phyloP scores from a whole-genome alignment of 2,797 vertebrate genomes.

The Momotus momota region DNA sequence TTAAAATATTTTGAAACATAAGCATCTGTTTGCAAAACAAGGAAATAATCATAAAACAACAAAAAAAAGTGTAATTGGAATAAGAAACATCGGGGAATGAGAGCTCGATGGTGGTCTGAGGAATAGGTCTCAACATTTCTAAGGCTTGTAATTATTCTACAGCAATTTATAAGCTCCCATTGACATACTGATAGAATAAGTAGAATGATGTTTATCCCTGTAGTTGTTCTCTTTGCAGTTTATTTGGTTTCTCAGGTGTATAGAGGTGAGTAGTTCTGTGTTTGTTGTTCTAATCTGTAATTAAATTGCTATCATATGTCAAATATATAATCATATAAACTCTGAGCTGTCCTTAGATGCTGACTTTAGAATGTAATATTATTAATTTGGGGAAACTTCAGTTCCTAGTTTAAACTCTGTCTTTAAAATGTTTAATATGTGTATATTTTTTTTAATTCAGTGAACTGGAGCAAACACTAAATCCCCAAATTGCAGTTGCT shows the following conservation, averaged over 20 bases:
- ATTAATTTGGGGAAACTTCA: not conserved
- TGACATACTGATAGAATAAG: not conserved
- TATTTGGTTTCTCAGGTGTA: not conserved
- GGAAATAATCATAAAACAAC: rapidly evolving
- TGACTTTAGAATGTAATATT: not conserved
- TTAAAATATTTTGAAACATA: not conserved
- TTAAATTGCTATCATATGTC: not conserved
- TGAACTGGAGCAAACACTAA: not conserved
- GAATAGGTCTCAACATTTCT: not conserved
- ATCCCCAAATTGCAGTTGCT: not conserved
- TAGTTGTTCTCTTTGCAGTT: not conserved
- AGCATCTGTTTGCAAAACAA: not conserved
- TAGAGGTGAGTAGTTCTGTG: not conserved
- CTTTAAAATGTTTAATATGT: not conserved
- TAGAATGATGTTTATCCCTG: not conserved
- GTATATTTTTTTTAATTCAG: not conserved
- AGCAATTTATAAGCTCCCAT: not conserved
- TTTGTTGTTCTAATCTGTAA: not conserved
- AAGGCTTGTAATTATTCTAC: no score
- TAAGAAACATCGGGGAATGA: not conserved
- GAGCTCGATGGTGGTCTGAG: not conserved
- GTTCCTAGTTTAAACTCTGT: not conserved
- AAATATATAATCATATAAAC: not conserved
- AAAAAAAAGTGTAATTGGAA: not conserved
- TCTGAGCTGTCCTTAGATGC: not conserved